Evolutionary conservation across 2,113 vertebrate genomes (phyloP).

Genomic region (Passer domesticus): DNA sequence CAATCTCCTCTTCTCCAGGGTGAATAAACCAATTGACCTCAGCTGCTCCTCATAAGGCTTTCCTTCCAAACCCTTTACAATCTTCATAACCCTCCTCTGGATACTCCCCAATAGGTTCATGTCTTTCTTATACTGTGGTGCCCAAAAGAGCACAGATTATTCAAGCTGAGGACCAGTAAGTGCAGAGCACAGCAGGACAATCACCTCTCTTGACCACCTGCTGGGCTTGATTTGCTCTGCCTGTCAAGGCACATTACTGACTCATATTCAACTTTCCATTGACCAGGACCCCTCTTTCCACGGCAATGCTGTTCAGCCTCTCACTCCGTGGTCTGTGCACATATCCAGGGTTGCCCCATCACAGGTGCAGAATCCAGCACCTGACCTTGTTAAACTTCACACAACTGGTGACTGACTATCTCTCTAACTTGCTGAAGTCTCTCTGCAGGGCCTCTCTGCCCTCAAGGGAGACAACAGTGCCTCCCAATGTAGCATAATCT

Average conservation of each 20-base stretch:
- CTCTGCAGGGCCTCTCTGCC: background rate
- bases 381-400: background rate
- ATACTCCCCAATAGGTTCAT: background rate
- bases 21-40: background rate
- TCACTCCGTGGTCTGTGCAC: background rate
- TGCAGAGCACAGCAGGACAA: background rate
- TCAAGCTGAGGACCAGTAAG: background rate
- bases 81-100: background rate
- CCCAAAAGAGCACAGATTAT: background rate
- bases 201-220: background rate
- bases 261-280: background rate
- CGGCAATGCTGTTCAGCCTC: background rate
- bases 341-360: background rate
- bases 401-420: background rate
- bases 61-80: background rate
- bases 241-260: background rate
- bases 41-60: background rate
- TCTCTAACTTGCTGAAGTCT: background rate
- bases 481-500: background rate
- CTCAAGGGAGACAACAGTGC: background rate
- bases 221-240: background rate
- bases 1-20: background rate
- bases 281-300: background rate
- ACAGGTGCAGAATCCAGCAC: background rate
- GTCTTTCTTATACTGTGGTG: background rate